phyloP scores from a whole-genome alignment of 2,888 invertebrate genomes.

The Stictocephala bisonia region DNA sequence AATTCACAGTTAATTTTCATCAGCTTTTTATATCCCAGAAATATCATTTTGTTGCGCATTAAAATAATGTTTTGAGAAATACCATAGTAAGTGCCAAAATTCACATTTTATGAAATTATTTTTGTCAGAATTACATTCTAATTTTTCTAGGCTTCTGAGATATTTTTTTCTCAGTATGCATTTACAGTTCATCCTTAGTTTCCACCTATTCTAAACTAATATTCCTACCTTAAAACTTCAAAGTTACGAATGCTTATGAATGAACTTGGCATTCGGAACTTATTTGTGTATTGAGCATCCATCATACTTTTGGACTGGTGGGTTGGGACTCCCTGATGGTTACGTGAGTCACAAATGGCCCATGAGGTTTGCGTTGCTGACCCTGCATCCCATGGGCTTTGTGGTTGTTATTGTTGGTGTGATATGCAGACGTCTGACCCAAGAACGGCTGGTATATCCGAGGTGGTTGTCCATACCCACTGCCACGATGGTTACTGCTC shows the following conservation, averaged over 20 bases:
- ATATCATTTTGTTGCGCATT: too few species aligned
- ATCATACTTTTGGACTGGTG: constrained; percentile 58
- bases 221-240: background rate
- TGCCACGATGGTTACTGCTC: constrained; percentile 8
- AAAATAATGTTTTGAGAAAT: too few species aligned
- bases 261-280: background rate
- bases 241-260: background rate
- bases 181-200: too few species aligned
- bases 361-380: constrained; percentile 59
- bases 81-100: too few species aligned
- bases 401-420: constrained; percentile 48
- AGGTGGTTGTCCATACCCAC: constrained; percentile 33
- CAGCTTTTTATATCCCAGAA: too few species aligned
- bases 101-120: too few species aligned
- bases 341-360: constrained; percentile 73
- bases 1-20: too few species aligned
- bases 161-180: too few species aligned
- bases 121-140: too few species aligned
- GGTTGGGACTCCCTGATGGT: constrained; percentile 68
- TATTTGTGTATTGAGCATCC: constrained; percentile 40
- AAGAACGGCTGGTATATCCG: constrained; percentile 33
- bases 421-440: constrained; percentile 30
- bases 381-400: constrained; percentile 52
- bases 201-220: background rate
- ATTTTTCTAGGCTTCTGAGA: too few species aligned